phyloP scores from a whole-genome alignment of 2,888 invertebrate genomes.

The Brenthis ino region DNA sequence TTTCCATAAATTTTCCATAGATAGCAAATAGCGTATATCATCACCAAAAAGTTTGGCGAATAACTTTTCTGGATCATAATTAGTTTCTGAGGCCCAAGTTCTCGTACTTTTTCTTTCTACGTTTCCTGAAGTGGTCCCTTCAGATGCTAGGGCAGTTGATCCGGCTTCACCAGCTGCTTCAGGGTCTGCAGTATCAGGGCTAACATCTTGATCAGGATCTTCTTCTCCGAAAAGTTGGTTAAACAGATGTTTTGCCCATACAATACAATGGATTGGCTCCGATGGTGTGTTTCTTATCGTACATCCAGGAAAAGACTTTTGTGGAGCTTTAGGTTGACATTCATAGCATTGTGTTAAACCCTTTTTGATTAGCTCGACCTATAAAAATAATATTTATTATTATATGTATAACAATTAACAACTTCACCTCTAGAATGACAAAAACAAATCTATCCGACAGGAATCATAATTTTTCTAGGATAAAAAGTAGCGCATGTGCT shows the following conservation, averaged over 20 bases:
- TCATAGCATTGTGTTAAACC: slow-evolving; percentile 98
- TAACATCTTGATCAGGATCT: slow-evolving; percentile 97
- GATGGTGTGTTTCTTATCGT: slow-evolving; percentile 99
- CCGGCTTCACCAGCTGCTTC: slow-evolving; percentile 91
- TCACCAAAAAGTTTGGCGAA: slow-evolving; percentile 97
- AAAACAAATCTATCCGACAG: too few relatives aligned
- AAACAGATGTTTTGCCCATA: slow-evolving; percentile 99
- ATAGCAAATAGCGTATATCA: slow-evolving; percentile 96
- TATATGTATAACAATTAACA: background rate
- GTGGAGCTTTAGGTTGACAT: slow-evolving; percentile 94
- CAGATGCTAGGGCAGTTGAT: slow-evolving; percentile 76
- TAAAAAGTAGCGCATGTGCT: too few relatives aligned
- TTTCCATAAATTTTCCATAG: slow-evolving; percentile 98
- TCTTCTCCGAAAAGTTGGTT: slow-evolving; percentile 99
- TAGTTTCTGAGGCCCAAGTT: slow-evolving; percentile 92
- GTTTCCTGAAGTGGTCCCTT: slow-evolving; percentile 76
- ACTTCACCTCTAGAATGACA: too few relatives aligned
- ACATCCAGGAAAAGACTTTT: slow-evolving; percentile 98
- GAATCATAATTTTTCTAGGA: too few relatives aligned
- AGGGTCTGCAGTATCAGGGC: slow-evolving; percentile 97
- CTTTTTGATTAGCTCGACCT: slow-evolving; percentile 92
- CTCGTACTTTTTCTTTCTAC: slow-evolving; percentile 88
- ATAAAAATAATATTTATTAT: slow-evolving; percentile 17
- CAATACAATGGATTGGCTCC: slow-evolving; percentile 99
- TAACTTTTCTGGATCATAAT: slow-evolving; percentile 92